Conservation (phyloP, 2,888 invertebrate genomes). For the Eilema depressum region DNA sequence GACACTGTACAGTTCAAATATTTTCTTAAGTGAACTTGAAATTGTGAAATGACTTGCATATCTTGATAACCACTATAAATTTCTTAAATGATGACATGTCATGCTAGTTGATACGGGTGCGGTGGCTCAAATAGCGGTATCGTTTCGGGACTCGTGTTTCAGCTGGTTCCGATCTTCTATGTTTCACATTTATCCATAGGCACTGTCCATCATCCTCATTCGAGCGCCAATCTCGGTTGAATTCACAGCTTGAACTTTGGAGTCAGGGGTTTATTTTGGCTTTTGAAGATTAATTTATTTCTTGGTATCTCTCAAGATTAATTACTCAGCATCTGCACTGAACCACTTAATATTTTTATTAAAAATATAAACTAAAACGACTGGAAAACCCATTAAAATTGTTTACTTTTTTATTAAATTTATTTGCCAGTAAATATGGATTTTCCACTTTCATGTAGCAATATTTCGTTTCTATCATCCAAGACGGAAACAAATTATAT, state of each 20-base stretch:
- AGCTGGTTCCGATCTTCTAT: not conserved
- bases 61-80: no score
- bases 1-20: not conserved
- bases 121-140: not conserved
- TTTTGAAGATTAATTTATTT: not conserved
- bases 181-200: not conserved
- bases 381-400: not conserved
- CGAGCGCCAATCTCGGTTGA: no score
- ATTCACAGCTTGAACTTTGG: not conserved
- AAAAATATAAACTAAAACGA: slow-evolving; percentile 12
- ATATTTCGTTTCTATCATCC: not conserved
- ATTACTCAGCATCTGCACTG: not conserved
- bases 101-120: no score
- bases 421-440: not conserved
- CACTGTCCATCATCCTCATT: not conserved
- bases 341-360: slow-evolving; percentile 2
- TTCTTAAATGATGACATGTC: no score
- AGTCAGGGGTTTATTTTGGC: not conserved
- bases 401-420: slow-evolving; percentile 10
- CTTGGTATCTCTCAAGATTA: not conserved
- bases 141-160: not conserved
- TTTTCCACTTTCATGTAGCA: not conserved
- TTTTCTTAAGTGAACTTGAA: not conserved
- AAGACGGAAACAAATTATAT: not conserved
- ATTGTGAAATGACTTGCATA: not conserved